Evolutionary conservation across 2,797 vertebrate genomes (phyloP).

Genomic region (Poeciliopsis paucimaculata): DNA sequence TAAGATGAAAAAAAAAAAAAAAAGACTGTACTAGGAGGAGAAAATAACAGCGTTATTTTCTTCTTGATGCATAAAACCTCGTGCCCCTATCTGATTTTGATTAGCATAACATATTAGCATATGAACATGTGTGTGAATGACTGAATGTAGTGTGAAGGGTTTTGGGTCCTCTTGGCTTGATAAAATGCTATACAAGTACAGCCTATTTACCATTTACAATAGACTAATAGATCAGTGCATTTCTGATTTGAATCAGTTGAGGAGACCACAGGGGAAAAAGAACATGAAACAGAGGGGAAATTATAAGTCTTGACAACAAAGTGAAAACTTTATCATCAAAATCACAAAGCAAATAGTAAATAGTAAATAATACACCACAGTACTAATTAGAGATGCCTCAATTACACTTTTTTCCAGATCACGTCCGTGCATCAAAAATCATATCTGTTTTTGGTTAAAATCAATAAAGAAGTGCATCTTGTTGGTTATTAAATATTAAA

Average conservation of each 20-base stretch:
- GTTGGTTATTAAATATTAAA: not conserved
- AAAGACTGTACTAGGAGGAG: too few relatives aligned
- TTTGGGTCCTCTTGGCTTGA: too few relatives aligned
- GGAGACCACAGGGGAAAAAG: not conserved
- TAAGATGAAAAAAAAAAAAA: too few relatives aligned
- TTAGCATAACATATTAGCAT: too few relatives aligned
- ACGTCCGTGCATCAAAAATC: not conserved
- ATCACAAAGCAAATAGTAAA: not conserved
- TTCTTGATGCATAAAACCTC: not conserved
- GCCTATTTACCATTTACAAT: too few relatives aligned
- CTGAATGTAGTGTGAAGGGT: too few relatives aligned
- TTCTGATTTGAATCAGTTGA: not conserved
- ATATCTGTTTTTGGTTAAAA: not conserved
- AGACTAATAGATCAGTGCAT: not conserved
- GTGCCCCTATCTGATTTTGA: not conserved
- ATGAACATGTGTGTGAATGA: too few relatives aligned
- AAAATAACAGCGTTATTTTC: not conserved
- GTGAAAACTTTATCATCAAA: not conserved
- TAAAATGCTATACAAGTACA: too few relatives aligned
- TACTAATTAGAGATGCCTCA: not conserved
- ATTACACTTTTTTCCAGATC: not conserved
- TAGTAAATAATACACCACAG: not conserved
- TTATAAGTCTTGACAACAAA: not conserved
- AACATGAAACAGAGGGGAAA: not conserved
- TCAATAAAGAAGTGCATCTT: not conserved